Evolutionary conservation across 2,797 vertebrate species (phyloP).

Genomic region (Cossypha caffra): DNA sequence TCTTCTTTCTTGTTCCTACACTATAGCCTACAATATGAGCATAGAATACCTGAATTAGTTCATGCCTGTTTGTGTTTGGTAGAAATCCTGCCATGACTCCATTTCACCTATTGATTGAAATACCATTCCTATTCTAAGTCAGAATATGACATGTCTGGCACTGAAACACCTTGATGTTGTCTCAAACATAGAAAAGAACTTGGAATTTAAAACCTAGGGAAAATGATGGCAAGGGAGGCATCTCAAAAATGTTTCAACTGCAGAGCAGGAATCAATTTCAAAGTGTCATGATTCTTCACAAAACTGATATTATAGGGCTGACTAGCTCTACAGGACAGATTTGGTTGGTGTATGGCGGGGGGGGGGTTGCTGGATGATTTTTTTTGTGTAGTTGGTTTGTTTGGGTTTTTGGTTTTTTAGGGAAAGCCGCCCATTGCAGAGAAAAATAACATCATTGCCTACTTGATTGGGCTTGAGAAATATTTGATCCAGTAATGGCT

Average conservation of each 20-base stretch:
- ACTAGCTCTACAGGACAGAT: neutral
- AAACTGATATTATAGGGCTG: neutral
- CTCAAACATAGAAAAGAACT: neutral
- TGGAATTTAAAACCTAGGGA: neutral
- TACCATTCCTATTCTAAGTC: neutral
- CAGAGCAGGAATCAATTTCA: neutral
- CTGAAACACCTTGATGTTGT: neutral
- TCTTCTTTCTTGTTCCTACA: neutral
- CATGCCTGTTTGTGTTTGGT: neutral
- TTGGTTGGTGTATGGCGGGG: neutral
- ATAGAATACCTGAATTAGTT: neutral
- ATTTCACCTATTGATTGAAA: neutral
- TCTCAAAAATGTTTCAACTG: neutral
- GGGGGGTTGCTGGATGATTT: rapidly evolving
- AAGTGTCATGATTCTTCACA: neutral
- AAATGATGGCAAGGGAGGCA: neutral
- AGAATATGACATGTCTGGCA: neutral
- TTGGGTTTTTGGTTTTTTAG: neutral
- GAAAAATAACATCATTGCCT: neutral
- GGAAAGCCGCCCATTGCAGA: neutral
- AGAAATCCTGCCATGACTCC: neutral
- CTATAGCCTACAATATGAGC: neutral
- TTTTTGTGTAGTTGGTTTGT: neutral
- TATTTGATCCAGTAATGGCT: neutral
- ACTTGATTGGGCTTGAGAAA: neutral